Conservation (phyloP, 2,797 vertebrate genomes). For the Selene dorsalis region DNA sequence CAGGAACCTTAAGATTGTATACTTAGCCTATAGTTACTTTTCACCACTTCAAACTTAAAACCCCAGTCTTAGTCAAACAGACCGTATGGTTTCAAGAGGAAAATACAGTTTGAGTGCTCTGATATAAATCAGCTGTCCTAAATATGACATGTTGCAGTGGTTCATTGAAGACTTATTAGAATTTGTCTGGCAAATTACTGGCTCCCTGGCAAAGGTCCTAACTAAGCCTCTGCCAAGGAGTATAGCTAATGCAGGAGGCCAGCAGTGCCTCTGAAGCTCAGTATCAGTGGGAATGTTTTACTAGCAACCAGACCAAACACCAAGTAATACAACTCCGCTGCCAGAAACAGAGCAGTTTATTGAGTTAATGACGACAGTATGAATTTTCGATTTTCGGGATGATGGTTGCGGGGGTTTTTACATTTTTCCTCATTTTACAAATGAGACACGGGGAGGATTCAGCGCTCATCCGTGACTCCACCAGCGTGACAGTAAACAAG, state of each 20-base stretch:
- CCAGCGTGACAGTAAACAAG: conserved; percentile 23
- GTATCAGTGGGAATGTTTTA: conserved; percentile 53
- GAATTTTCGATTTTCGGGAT: conserved; percentile 22
- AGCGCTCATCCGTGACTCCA: conserved; percentile 2
- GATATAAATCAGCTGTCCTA: conserved; percentile 36
- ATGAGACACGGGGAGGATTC: not conserved
- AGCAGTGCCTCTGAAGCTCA: conserved; percentile 35
- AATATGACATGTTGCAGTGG: conserved; percentile 35
- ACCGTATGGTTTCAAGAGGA: conserved; percentile 1
- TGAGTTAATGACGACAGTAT: conserved; percentile 37
- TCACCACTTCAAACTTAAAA: not conserved
- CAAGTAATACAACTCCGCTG: conserved; percentile 38
- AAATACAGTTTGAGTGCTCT: conserved; percentile 11
- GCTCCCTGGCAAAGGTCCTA: conserved; percentile 45
- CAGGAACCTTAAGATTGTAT: not conserved
- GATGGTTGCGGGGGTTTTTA: conserved; percentile 18
- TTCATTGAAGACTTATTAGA: conserved; percentile 42
- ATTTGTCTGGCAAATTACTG: conserved; percentile 49
- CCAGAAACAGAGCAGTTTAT: conserved; percentile 28
- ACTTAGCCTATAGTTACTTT: not conserved
- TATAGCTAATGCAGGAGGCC: conserved; percentile 28
- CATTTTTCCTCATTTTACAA: conserved; percentile 3
- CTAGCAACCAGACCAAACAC: conserved; percentile 60
- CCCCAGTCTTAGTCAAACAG: not conserved
- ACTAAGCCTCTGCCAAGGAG: conserved; percentile 54